These are phyloP conservation scores for Drosophila niveifrons DNA, from an alignment of 2,888 invertebrate genomes.

Conservation along the genomic window DNA sequence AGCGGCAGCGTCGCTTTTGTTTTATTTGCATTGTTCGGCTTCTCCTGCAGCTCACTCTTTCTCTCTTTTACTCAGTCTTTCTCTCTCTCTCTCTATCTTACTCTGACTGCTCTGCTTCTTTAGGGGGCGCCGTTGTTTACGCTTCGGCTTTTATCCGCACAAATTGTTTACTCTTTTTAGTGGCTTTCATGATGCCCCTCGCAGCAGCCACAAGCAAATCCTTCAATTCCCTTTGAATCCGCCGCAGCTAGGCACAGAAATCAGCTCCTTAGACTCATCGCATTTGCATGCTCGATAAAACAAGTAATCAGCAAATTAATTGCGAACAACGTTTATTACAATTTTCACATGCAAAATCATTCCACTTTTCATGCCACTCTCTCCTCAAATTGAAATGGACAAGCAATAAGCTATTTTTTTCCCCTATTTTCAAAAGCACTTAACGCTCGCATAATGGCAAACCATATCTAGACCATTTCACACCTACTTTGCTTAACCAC, in stretches of 20 bases:
- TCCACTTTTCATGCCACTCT: not conserved
- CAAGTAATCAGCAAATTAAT: not conserved
- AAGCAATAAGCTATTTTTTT: conserved; percentile 57
- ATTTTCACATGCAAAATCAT: too few relatives aligned
- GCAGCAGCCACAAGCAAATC: conserved; percentile 32
- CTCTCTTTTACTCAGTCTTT: not conserved
- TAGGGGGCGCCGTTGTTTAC: conserved; percentile 54
- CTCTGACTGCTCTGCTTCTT: conserved; percentile 9
- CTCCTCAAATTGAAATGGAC: conserved; percentile 26
- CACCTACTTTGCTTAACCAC: conserved; percentile 9
- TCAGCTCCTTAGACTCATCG: not conserved
- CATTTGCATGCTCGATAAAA: not conserved
- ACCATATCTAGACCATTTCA: conserved; percentile 9
- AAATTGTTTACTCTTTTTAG: conserved; percentile 79
- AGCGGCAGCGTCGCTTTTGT: conserved; percentile 63
- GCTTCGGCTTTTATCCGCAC: conserved; percentile 65
- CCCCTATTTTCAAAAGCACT: conserved; percentile 64
- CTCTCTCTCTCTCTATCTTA: not conserved
- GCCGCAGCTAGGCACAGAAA: conserved; percentile 3
- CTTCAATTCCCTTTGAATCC: conserved; percentile 40
- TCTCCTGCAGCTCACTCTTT: conserved; percentile 24
- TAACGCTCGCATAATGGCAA: conserved; percentile 59
- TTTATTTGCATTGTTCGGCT: conserved; percentile 75
- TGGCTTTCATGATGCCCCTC: conserved; percentile 67
- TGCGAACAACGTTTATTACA: not conserved